Percentiles rank a stretch among this genome's conserved stretches.
These are phyloP conservation scores for Indicator indicator DNA, from an alignment of 2,113 vertebrate species.

Conservation along the genomic window DNA sequence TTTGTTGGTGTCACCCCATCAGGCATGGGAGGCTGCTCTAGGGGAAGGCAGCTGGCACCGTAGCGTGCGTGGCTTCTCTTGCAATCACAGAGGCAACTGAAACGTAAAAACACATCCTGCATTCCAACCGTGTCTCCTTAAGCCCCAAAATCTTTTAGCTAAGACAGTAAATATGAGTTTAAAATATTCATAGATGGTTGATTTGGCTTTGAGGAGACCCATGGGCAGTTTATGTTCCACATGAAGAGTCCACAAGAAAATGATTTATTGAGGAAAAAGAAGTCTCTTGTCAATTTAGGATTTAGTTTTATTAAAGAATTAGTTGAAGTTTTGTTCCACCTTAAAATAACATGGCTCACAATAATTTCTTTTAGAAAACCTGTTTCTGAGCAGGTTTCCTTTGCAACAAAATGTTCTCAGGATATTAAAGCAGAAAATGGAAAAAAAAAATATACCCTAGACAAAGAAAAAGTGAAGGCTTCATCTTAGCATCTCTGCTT, in stretches of 20 bases:
- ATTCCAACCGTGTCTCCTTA: conserved; percentile 34
- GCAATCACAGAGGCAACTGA: not conserved
- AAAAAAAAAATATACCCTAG: not conserved
- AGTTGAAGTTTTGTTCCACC: not conserved
- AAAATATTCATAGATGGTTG: not conserved
- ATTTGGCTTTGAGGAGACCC: not conserved
- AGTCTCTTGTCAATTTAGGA: not conserved
- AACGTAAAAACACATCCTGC: not conserved
- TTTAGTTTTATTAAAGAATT: not conserved
- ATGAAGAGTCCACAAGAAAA: not conserved
- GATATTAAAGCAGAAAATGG: not conserved
- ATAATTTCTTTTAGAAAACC: not conserved
- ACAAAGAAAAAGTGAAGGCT: not conserved
- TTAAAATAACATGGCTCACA: not conserved
- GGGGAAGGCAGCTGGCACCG: not conserved
- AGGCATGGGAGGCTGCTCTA: not conserved
- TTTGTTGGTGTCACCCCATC: not conserved
- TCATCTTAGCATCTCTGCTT: not conserved
- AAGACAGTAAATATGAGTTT: not conserved
- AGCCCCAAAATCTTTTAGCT: not conserved
- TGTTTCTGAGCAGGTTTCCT: not conserved
- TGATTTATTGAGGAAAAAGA: not conserved
- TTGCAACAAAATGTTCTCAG: not conserved
- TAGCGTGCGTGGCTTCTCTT: not conserved
- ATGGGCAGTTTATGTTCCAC: not conserved